Conservation (phyloP, 1,140 invertebrate genomes). For the Calliphora vicina region DNA sequence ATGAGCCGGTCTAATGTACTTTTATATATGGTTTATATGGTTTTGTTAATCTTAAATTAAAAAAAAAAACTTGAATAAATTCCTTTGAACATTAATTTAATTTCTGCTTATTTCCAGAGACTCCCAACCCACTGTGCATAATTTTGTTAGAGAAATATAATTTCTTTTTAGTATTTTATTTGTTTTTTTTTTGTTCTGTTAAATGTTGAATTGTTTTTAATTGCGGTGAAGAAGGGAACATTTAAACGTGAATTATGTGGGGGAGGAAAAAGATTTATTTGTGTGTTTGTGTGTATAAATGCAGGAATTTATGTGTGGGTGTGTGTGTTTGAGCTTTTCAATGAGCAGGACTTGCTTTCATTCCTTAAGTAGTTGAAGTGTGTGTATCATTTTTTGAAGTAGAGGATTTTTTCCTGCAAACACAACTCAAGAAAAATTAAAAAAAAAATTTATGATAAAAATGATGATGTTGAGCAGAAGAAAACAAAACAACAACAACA, state of each 20-base stretch:
- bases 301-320: background rate
- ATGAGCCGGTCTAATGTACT: too few species aligned
- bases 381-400: background rate
- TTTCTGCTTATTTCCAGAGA: background rate
- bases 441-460: background rate
- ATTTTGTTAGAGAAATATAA: background rate
- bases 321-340: background rate
- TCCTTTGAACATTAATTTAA: background rate
- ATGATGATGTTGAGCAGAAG: background rate
- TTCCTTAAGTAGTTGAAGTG: background rate
- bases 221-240: background rate
- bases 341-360: background rate
- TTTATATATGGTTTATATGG: too few species aligned
- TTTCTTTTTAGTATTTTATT: background rate
- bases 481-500: background rate
- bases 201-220: slow-evolving; percentile 29
- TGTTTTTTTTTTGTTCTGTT: background rate
- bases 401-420: background rate
- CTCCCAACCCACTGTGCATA: too few species aligned
- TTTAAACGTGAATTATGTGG: background rate
- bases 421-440: background rate
- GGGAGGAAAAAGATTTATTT: slow-evolving; percentile 10
- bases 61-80: too few species aligned
- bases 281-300: background rate
- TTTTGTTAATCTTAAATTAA: too few species aligned